Conservation (phyloP, 2,113 vertebrate species). For the Scomber scombrus region DNA sequence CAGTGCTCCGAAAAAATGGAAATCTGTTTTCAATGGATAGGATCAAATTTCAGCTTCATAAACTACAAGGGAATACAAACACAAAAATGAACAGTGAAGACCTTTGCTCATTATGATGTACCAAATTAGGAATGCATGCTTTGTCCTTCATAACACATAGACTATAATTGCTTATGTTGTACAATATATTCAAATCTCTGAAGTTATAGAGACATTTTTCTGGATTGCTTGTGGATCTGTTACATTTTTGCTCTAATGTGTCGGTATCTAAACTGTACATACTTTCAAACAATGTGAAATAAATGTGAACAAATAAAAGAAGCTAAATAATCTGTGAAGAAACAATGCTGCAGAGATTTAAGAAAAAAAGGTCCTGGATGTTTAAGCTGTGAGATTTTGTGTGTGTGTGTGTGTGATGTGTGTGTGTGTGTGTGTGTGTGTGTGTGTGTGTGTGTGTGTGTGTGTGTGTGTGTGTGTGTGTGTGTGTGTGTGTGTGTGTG, state of each 20-base stretch:
- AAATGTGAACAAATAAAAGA: conserved; percentile 8
- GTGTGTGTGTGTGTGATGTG: too few species aligned
- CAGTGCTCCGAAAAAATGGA: not conserved
- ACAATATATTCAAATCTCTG: not conserved
- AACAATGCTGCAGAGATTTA: conserved; percentile 14
- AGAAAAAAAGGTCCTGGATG: conserved; percentile 11
- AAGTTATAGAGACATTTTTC: not conserved
- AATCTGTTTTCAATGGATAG: not conserved
- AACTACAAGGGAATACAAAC: not conserved
- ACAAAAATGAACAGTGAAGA: not conserved
- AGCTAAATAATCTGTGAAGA: conserved; percentile 1
- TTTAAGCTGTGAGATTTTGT: conserved; percentile 20
- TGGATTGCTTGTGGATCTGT: not conserved
- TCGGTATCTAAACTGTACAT: not conserved
- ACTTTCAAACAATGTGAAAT: not conserved
- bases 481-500: too few species aligned
- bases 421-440: too few species aligned
- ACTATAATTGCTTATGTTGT: not conserved
- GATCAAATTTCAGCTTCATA: not conserved
- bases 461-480: too few species aligned
- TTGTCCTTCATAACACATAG: not conserved
- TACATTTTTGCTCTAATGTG: not conserved
- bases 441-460: too few species aligned
- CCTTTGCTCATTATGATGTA: not conserved
- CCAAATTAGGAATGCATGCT: not conserved